A percentile compares a stretch with the other conserved stretches of the same genome.
phyloP scores from a whole-genome alignment of 2,797 vertebrate species.

The Graptemys geographica region DNA sequence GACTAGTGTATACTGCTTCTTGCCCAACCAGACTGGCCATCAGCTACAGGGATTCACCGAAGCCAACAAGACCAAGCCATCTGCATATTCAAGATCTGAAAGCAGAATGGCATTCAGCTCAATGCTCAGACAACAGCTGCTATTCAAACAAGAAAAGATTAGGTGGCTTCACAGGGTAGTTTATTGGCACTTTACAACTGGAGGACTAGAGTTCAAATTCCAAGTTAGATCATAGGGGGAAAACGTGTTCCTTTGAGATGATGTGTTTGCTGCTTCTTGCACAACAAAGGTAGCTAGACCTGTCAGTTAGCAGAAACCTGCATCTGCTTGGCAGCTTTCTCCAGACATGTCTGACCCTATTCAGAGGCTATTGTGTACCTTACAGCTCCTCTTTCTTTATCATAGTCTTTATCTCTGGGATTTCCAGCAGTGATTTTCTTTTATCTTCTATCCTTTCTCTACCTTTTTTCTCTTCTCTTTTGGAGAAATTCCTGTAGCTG shows the following conservation, averaged over 20 bases:
- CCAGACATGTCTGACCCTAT: neutral
- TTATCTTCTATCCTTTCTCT: neutral
- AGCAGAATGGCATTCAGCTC: neutral
- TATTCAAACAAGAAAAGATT: neutral
- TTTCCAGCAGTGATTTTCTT: neutral
- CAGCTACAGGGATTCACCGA: neutral
- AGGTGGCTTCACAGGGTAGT: neutral
- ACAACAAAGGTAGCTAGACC: neutral
- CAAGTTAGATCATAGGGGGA: neutral
- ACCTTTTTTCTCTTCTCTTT: neutral
- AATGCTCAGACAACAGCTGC: neutral
- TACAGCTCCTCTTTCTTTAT: neutral
- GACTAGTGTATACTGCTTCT: neutral
- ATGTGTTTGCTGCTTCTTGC: too few species aligned
- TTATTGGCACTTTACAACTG: neutral
- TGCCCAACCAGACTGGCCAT: neutral
- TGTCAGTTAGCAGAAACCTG: too few species aligned
- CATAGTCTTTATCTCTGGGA: neutral
- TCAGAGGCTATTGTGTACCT: neutral
- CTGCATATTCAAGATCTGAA: neutral
- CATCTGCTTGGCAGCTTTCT: neutral
- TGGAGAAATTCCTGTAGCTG: rapidly evolving
- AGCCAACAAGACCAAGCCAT: neutral
- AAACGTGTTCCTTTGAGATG: neutral
- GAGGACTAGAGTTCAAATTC: neutral